Base-by-base conservation (phyloP, 2,113 vertebrate species). In the Pseudorhombus dupliciocellatus region DNA sequence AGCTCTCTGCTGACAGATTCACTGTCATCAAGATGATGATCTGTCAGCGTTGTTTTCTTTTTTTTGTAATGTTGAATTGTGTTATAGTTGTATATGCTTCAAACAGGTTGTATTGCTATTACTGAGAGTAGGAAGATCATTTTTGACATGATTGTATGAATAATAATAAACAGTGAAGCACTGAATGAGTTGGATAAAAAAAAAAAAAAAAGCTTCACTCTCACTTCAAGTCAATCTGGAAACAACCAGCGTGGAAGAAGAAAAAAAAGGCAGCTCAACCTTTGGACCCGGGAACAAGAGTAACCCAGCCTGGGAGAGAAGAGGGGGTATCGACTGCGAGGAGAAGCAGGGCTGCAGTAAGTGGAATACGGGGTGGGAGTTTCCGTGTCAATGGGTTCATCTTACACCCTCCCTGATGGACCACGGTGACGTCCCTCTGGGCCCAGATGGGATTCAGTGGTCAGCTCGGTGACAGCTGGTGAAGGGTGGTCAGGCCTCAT, bases 401-500 rank as follows among this genome's bases (percentile, higher is more conserved):
- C 88, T 93, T 88, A 88, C 89, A 91, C 86, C 74, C 84, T 84
- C 81, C 86, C 91, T 90, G 87, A 89, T 83, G 88, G 88, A 90
- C 60, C 60, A 66, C 66, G 24, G 78, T 86, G 81, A 76, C 77
- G 73, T 90, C 83, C 87, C 79, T 83, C 60, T 61, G 83, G 81
- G 84, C 85, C 85, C 84, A 87, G 90, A 88, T 90, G 89, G 89
- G 91, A 89, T 87, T 91, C 88, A 89, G 87, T 87, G 93, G 92
- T 93, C 91, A 92, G 90, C 80, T 88, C 84, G 66, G 83, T 90
- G 92, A 92, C 91, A 92, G 88, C 90, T 90, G 89, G 77, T 90
- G 87, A 93, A 89, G 90, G 90, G 87, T 87, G 86, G 87, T 89
- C 85, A 81, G 86, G 58, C 59, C 87, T 92, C 88, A 93, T 92